Evolutionary conservation across 2,113 vertebrate genomes (phyloP).

Genomic region (Aspidoscelis tigris): DNA sequence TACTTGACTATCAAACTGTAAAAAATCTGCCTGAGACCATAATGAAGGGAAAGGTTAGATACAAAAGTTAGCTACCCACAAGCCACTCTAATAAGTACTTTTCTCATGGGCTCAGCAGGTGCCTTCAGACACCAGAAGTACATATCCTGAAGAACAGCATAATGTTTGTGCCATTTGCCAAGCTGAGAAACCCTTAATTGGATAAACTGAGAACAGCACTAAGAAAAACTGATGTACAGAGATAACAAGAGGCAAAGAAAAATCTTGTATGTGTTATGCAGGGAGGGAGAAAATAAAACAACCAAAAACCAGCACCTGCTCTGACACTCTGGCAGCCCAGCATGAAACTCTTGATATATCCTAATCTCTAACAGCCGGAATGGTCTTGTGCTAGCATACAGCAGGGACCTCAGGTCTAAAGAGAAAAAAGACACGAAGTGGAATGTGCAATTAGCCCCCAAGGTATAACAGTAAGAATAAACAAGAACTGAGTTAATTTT

Average conservation of each 20-base stretch:
- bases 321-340: background rate
- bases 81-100: background rate
- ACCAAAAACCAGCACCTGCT: background rate
- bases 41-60: conserved; percentile 28
- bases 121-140: background rate
- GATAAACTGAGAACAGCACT: conserved; percentile 8
- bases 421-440: conserved; percentile 8
- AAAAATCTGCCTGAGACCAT: conserved; percentile 23
- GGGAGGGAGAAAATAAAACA: background rate
- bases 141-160: background rate
- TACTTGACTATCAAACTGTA: conserved; percentile 22
- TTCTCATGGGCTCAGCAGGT: background rate
- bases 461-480: conserved; percentile 32
- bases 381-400: background rate
- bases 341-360: conserved; percentile 23
- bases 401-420: background rate
- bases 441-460: background rate
- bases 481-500: background rate
- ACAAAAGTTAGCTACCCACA: background rate
- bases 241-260: background rate
- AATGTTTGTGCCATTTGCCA: conserved; percentile 28
- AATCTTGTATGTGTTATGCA: background rate
- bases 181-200: conserved; percentile 9
- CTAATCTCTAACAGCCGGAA: conserved; percentile 24
- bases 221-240: conserved; percentile 7